Base-by-base conservation (phyloP, 2,888 invertebrate genomes). In the Cecidostiba fungosa region DNA sequence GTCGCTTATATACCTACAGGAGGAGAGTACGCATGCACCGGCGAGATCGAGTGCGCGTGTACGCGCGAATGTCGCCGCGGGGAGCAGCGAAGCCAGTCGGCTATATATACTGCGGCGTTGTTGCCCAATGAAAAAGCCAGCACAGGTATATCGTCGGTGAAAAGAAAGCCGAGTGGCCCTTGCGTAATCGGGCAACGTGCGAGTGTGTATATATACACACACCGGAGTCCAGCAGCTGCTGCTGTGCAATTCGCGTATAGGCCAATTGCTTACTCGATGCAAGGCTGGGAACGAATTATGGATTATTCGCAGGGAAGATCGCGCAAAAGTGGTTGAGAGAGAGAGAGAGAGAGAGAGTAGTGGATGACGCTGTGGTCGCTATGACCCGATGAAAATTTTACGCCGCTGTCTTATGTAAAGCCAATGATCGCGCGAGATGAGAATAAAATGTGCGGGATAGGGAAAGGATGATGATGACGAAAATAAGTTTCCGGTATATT, bases 121-220 rank as follows among this genome's bases (percentile, higher is more conserved):
- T 91, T 92, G 90, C 91, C 90, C 91, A 92, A 91, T 89, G 90
- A 59, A 91, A 91, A 91, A 91, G 89, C 77, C 69, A 77, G 50
- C 88, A n/a, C 54, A 54, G n/a, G 88, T 81, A 88, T 87, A 90
- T 88, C 90, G 89, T 90, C 90, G 90, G 91, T 90, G 89, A 92
- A 93, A 93, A 92, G 93, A 93, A 93, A 93, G 93, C 92, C 90
- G 90, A 72, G 50, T 12, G 79, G 23, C 43, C 80, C 76, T 85
- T 85, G 84, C 84, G 76, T 76, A 85, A 85, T 72, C 70, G 73
- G 43, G 26, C 39, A 66, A 36, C 54, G 32, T 43, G 70, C 36
- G 66, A 66, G 19, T 12, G n/a, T 19, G 8, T 70, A 39, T 32
- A 72, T 3, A 19, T 16, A 70, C 19, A 32, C 36, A 19, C 36